These are phyloP conservation scores for Stichodactyla helianthus DNA, from an alignment of 64 coral and sea anemone genomes.

Conservation along the genomic window DNA sequence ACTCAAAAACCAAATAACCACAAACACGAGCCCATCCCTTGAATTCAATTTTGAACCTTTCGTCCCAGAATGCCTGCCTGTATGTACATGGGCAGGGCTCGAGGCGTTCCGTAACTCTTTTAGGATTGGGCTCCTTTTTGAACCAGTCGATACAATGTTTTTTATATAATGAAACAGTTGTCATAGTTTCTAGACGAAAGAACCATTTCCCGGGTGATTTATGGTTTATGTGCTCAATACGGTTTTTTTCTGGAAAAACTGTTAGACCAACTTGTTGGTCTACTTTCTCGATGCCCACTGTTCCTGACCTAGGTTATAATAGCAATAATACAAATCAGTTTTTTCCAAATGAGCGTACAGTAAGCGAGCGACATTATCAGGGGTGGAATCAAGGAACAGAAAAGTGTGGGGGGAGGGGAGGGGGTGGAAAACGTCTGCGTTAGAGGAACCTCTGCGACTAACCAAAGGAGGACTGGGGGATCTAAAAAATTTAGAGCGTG, in stretches of 20 bases:
- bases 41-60: slow-evolving; percentile 3
- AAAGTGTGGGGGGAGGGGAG: too few relatives aligned
- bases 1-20: slow-evolving; percentile 2
- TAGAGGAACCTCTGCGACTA: too few relatives aligned
- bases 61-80: slow-evolving; percentile 25
- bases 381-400: too few relatives aligned
- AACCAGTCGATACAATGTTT: slow-evolving; percentile 10
- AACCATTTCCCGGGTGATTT: neutral
- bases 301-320: neutral
- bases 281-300: neutral
- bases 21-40: neutral
- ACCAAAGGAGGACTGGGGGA: too few relatives aligned
- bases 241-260: neutral
- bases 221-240: neutral
- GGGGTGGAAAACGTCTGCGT: too few relatives aligned
- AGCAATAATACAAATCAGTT: neutral
- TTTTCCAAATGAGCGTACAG: too few relatives aligned
- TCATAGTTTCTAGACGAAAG: slow-evolving; percentile 25
- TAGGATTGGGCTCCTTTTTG: neutral
- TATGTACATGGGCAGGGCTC: slow-evolving; percentile 39
- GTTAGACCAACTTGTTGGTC: neutral
- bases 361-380: too few relatives aligned
- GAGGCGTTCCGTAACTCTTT: neutral
- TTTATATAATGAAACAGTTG: neutral
- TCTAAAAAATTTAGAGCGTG: too few relatives aligned